Base-by-base conservation (phyloP, 2,797 vertebrate genomes). In the Liparis tanakae region DNA sequence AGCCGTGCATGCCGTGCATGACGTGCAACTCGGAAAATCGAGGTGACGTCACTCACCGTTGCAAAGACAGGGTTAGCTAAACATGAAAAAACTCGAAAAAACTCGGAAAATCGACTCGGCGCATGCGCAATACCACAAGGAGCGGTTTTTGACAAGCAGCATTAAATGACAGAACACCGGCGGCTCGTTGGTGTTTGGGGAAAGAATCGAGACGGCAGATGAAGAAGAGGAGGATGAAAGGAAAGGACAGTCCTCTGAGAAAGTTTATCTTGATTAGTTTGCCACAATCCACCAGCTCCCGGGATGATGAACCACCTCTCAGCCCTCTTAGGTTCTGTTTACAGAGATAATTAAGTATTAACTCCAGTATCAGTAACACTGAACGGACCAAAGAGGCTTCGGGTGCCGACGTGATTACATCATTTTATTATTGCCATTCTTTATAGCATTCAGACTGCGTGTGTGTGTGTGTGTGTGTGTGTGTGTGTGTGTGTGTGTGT, bases 241-340 rank as follows among this genome's bases (percentile, higher is more conserved):
- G 13, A 50, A 58, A 36, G 62, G n/a, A 33, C 3, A 2, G 10
- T 37, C 0, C 46, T 48, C 2, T n/a, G 15, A 46, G 56, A n/a
- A 7, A 41, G 51, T n/a, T n/a, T n/a, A 53, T 65, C 22, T 37
- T 37, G 44, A 68, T 72, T 50, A 55, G 68, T 67, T 78, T 54
- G 39, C 39, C 43, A 54, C 71, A 55, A 50, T 65, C 57, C 22
- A 20, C 53, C 61, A 54, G 44, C 30, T 65, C 15, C 43, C 48
- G 14, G 18, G 39, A 63, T 12, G 55, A 76, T 55, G 62, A 25
- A 72, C 78, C 51, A 55, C n/a, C 22, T 13, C 18, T 53, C 54
- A 59, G 55, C 46, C 18, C 55, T 51, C 33, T 15, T 18, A 39
- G 48, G 54, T 20, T 54, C 33, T 37, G 17, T 70, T 65, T 46